These are phyloP conservation scores for Littorina saxatilis DNA, from an alignment of 1,140 invertebrate genomes.

Conservation along the genomic window DNA sequence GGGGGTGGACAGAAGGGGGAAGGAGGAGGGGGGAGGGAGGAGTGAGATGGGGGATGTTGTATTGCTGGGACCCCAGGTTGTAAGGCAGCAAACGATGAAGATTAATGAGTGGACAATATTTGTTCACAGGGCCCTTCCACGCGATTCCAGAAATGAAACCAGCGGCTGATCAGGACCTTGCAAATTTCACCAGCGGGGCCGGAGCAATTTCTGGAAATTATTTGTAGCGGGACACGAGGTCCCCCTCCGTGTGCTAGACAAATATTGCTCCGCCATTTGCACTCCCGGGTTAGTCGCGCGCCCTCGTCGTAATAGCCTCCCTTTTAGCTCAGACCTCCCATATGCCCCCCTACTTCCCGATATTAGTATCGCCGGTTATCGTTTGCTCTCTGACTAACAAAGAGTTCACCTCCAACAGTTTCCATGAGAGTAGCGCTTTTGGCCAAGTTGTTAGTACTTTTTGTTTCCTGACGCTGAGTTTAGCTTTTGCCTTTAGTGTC, in stretches of 20 bases:
- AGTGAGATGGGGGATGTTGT: too few relatives aligned
- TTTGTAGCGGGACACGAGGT: neutral
- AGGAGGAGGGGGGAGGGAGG: neutral
- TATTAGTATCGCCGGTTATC: neutral
- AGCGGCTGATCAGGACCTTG: neutral
- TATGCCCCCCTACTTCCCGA: neutral
- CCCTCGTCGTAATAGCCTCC: neutral
- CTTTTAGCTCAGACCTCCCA: neutral
- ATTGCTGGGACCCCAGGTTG: neutral
- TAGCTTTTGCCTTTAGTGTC: too few relatives aligned
- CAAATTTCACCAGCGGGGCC: neutral
- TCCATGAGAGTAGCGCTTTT: neutral
- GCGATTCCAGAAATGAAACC: neutral
- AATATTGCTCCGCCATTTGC: constrained; percentile 14
- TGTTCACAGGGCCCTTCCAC: neutral
- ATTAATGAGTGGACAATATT: constrained; percentile 20
- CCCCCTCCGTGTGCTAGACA: neutral
- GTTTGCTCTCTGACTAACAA: constrained; percentile 10
- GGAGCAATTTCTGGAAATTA: neutral
- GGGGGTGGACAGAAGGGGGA: neutral
- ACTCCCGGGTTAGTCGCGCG: neutral
- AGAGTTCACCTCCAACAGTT: neutral
- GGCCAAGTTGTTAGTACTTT: neutral
- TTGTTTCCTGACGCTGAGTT: neutral
- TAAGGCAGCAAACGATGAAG: constrained; percentile 20